Conservation (phyloP, 2,797 vertebrate genomes). For the Chiroxiphia lanceolata region DNA sequence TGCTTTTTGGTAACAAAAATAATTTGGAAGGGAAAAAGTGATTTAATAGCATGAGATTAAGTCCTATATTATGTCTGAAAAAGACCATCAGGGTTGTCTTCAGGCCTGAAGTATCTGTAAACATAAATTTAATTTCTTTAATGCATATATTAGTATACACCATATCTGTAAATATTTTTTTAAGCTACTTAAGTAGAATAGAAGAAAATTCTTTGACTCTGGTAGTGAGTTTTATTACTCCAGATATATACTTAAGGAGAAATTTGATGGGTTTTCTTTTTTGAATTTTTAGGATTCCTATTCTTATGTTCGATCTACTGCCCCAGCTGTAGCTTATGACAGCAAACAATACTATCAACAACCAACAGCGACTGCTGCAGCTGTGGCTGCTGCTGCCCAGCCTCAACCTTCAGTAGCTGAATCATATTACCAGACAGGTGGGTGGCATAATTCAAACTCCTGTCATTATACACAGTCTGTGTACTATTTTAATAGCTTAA, state of each 20-base stretch:
- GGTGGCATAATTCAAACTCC: background rate
- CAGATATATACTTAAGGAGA: background rate
- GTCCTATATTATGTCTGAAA: background rate
- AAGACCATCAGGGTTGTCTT: background rate
- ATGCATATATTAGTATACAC: background rate
- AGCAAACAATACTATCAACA: slow-evolving; percentile 98
- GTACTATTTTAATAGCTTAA: background rate
- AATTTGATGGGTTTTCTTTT: background rate
- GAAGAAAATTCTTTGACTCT: background rate
- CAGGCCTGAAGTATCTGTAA: background rate
- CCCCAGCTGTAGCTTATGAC: slow-evolving; percentile 92
- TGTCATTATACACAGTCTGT: background rate
- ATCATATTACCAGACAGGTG: slow-evolving; percentile 96
- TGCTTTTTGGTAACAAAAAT: background rate
- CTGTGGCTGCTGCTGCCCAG: slow-evolving; percentile 87
- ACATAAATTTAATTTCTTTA: background rate
- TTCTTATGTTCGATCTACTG: slow-evolving; percentile 93
- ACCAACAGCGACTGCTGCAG: slow-evolving; percentile 85
- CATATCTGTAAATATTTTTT: background rate
- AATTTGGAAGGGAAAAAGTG: background rate
- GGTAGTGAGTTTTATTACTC: background rate
- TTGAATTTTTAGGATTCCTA: slow-evolving; percentile 86
- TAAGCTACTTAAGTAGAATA: background rate
- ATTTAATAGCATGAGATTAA: background rate
- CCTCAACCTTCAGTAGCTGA: slow-evolving; percentile 93